Conservation (phyloP, 1,140 invertebrate species). For the Lucilia sericata region DNA sequence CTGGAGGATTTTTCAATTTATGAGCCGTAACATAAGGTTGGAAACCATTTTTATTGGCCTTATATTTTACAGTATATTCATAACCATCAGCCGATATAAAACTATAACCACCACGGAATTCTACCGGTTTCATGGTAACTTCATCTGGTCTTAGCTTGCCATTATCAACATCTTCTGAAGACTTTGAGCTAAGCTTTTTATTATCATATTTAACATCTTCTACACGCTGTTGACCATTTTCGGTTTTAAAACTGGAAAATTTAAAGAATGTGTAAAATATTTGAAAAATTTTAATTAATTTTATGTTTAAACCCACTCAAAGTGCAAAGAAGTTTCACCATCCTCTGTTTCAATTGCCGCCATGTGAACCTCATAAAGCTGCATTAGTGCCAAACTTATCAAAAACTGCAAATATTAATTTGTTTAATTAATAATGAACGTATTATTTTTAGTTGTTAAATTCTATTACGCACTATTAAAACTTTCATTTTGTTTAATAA, state of each 20-base stretch:
- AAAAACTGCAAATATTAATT: background rate
- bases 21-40: constrained; percentile 74
- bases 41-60: constrained; percentile 79
- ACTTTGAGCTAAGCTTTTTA: constrained; percentile 31
- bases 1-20: constrained; percentile 53
- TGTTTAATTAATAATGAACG: no score
- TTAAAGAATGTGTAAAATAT: background rate
- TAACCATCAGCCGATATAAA: constrained; percentile 77
- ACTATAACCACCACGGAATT: constrained; percentile 74
- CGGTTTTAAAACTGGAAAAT: constrained; percentile 56
- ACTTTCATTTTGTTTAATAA: constrained; percentile 30
- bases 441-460: no score
- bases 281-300: background rate
- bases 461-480: constrained; percentile 10
- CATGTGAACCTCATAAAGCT: background rate
- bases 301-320: constrained; percentile 12
- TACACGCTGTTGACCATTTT: constrained; percentile 58
- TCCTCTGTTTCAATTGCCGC: background rate
- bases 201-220: constrained; percentile 60
- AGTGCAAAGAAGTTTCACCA: constrained; percentile 34
- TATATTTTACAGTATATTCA: constrained; percentile 75
- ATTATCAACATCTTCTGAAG: constrained; percentile 28
- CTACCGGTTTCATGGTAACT: constrained; percentile 54
- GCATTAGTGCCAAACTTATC: background rate
- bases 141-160: background rate